A percentile compares a stretch with the other conserved stretches of the same genome.
Conservation (phyloP, 2,888 invertebrate species). For the Drosophila sordidula region DNA sequence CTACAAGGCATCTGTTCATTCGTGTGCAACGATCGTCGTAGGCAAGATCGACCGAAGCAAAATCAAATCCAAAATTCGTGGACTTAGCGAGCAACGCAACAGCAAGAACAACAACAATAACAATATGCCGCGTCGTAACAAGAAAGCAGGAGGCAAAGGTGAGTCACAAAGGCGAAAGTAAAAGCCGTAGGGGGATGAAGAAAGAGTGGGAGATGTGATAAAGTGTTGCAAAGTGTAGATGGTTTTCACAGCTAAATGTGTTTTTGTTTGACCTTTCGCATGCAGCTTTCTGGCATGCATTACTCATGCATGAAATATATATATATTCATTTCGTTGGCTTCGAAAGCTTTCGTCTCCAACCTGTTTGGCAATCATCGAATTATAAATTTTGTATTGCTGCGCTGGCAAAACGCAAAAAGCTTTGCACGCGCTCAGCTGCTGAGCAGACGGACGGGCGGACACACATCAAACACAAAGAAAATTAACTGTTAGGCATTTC, state of each 20-base stretch:
- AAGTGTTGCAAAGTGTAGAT: conserved; percentile 13
- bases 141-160: conserved; percentile 84
- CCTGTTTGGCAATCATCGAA: conserved; percentile 74
- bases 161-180: conserved; percentile 55
- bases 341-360: conserved; percentile 63
- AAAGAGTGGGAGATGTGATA: conserved; percentile 1
- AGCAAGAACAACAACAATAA: conserved; percentile 52
- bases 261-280: conserved; percentile 53
- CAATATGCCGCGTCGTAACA: conserved; percentile 84
- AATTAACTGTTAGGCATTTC: neutral
- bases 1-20: conserved; percentile 31
- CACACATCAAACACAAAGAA: conserved; percentile 1
- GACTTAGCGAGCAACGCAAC: conserved; percentile 30
- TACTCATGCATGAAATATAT: conserved; percentile 57
- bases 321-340: conserved; percentile 40
- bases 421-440: conserved; percentile 74
- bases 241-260: conserved; percentile 22
- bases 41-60: conserved; percentile 24
- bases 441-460: conserved; percentile 23
- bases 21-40: conserved; percentile 25
- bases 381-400: conserved; percentile 62
- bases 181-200: neutral
- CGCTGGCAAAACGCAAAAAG: conserved; percentile 64
- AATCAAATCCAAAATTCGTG: conserved; percentile 37
- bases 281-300: conserved; percentile 21